Conservation (phyloP, 2,888 invertebrate genomes). For the Operophtera brumata region DNA sequence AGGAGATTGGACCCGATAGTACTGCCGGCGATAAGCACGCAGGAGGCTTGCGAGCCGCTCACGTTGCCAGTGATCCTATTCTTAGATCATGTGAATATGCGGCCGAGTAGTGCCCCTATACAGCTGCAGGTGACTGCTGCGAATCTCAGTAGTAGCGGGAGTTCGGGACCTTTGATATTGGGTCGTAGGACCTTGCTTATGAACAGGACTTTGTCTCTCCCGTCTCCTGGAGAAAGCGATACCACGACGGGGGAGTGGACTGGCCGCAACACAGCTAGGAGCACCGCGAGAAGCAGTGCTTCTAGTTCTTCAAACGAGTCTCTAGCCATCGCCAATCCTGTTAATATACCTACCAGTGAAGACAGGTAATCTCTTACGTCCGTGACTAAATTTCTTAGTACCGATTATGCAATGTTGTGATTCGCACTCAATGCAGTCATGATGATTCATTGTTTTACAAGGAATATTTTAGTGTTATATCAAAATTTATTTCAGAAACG, state of each 20-base stretch:
- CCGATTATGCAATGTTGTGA: slow-evolving; percentile 29
- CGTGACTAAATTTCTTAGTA: slow-evolving; percentile 27
- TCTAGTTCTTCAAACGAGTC: slow-evolving; percentile 72
- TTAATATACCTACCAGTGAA: slow-evolving; percentile 53
- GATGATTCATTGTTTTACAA: slow-evolving; percentile 35
- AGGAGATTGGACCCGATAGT: slow-evolving; percentile 71
- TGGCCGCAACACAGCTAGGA: slow-evolving; percentile 60
- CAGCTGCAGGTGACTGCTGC: slow-evolving; percentile 74
- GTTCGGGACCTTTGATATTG: slow-evolving; percentile 69
- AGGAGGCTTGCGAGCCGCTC: slow-evolving; percentile 61
- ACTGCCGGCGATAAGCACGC: slow-evolving; percentile 59
- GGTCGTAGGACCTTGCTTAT: slow-evolving; percentile 69
- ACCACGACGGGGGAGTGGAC: slow-evolving; percentile 66
- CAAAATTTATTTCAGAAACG: slow-evolving; percentile 52
- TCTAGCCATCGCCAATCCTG: slow-evolving; percentile 50
- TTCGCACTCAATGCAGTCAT: slow-evolving; percentile 21
- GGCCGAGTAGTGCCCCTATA: slow-evolving; percentile 73
- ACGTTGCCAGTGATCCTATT: slow-evolving; percentile 74
- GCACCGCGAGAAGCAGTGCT: slow-evolving; percentile 62
- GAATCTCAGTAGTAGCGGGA: slow-evolving; percentile 66
- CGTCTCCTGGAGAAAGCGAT: slow-evolving; percentile 71
- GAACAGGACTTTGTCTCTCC: slow-evolving; percentile 69
- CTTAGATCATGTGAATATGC: slow-evolving; percentile 70
- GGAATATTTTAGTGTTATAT: slow-evolving; percentile 1
- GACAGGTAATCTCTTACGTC: slow-evolving; percentile 55